Evolutionary conservation across 2,797 vertebrate species (phyloP).

Genomic region (Caiman crocodilus): DNA sequence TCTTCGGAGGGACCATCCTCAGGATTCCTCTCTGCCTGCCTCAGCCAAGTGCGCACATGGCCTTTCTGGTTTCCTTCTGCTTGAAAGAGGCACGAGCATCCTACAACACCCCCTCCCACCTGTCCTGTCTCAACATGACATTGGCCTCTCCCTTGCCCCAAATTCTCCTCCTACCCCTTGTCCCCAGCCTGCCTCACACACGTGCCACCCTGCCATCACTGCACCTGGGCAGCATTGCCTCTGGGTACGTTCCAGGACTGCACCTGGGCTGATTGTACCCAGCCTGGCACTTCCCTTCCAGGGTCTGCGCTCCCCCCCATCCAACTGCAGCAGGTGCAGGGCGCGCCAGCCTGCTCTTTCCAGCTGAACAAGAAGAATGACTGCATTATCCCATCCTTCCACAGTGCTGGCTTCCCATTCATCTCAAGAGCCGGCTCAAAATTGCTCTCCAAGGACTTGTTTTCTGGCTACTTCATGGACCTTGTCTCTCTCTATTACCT

Average conservation of each 20-base stretch:
- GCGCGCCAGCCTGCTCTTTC: constrained; percentile 45
- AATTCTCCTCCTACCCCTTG: background rate
- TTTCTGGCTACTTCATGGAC: constrained; percentile 31
- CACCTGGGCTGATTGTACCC: background rate
- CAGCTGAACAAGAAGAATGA: constrained; percentile 20
- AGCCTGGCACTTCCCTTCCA: background rate
- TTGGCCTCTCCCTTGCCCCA: background rate
- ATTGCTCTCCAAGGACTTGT: constrained; percentile 34
- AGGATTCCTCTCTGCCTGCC: background rate
- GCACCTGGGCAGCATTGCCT: background rate
- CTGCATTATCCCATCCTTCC: constrained; percentile 27
- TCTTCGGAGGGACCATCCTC: background rate
- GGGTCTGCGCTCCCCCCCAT: constrained; percentile 37
- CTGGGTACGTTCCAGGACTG: background rate
- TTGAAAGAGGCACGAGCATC: background rate
- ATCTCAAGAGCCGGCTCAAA: constrained; percentile 41
- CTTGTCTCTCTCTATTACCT: background rate
- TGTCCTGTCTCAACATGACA: background rate
- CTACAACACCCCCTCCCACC: background rate
- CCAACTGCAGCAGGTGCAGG: background rate
- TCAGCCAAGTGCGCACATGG: background rate
- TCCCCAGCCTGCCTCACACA: background rate
- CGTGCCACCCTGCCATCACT: background rate
- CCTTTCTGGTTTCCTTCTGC: too few species aligned
- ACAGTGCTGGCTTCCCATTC: background rate